Conservation (phyloP, 1,140 invertebrate species). For the Ectropis grisescens region DNA sequence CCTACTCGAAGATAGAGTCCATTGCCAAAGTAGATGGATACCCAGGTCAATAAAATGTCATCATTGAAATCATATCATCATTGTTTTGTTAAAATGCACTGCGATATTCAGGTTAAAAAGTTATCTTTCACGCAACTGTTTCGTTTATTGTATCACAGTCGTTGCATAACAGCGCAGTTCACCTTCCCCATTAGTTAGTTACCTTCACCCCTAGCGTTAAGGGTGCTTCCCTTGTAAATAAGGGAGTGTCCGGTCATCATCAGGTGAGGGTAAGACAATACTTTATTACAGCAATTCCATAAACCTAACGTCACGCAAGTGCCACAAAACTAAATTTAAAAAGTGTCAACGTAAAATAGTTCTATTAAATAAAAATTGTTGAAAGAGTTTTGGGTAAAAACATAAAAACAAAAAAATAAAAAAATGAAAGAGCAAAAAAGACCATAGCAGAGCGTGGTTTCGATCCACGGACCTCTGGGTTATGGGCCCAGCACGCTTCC, state of each 20-base stretch:
- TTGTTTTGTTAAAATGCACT: conserved; percentile 7
- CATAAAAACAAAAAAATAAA: no score
- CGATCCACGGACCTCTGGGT: conserved; percentile 46
- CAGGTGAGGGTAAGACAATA: conserved; percentile 19
- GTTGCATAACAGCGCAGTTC: conserved; percentile 7
- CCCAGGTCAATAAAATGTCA: no score
- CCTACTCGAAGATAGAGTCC: no score
- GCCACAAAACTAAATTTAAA: no score
- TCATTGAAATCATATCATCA: not conserved
- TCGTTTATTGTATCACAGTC: no score
- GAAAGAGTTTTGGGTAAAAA: no score
- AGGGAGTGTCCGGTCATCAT: conserved; percentile 33
- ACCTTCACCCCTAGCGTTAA: conserved; percentile 3
- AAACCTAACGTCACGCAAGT: no score
- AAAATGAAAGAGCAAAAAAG: not conserved
- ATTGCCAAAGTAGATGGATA: no score
- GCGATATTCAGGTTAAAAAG: conserved; percentile 16
- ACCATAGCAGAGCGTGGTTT: conserved; percentile 42
- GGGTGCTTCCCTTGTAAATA: conserved; percentile 21
- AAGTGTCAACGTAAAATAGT: no score
- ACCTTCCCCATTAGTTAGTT: conserved; percentile 17
- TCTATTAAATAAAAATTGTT: no score
- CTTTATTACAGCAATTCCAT: conserved; percentile 15
- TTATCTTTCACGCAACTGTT: conserved; percentile 5
- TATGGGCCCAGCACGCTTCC: conserved; percentile 44